Conservation (phyloP, 1,140 invertebrate genomes). For the Drosophila melanica region DNA sequence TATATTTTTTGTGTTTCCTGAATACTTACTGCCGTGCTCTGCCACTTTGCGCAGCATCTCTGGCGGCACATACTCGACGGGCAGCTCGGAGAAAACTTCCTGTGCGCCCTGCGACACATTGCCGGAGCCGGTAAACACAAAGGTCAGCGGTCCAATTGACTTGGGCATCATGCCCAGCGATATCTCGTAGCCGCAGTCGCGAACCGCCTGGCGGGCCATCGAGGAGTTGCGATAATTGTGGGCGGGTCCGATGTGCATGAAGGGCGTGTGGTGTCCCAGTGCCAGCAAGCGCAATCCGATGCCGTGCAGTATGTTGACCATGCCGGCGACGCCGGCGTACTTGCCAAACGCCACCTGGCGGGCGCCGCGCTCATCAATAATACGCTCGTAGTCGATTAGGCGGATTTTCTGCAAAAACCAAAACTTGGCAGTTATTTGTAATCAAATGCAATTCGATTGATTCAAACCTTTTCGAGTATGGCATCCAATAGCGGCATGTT, state of each 20-base stretch:
- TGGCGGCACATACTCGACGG: slow-evolving; percentile 98
- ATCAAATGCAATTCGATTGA: background rate
- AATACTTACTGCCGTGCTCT: slow-evolving; percentile 94
- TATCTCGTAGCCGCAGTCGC: slow-evolving; percentile 99
- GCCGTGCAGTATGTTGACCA: slow-evolving; percentile 99
- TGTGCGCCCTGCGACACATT: slow-evolving; percentile 95
- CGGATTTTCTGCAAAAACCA: slow-evolving; percentile 91
- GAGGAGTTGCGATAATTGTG: slow-evolving; percentile 99
- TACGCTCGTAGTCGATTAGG: slow-evolving; percentile 98
- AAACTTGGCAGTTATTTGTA: background rate
- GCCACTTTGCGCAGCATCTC: slow-evolving; percentile 97
- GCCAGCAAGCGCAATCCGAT: slow-evolving; percentile 96
- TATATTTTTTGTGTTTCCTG: no score
- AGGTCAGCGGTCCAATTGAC: slow-evolving; percentile 98
- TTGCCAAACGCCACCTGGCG: slow-evolving; percentile 99
- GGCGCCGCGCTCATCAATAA: slow-evolving; percentile 94
- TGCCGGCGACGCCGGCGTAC: slow-evolving; percentile 98
- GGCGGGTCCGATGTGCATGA: slow-evolving; percentile 99
- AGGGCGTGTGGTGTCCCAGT: slow-evolving; percentile 98
- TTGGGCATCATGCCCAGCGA: slow-evolving; percentile 98
- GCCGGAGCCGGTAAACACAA: slow-evolving; percentile 98
- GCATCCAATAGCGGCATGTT: slow-evolving; percentile 99
- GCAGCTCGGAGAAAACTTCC: slow-evolving; percentile 98
- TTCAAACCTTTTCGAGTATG: slow-evolving; percentile 92
- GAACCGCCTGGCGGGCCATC: slow-evolving; percentile 97